phyloP scores from a whole-genome alignment of 2,113 vertebrate genomes.

The Psammodynastes pulverulentus region DNA sequence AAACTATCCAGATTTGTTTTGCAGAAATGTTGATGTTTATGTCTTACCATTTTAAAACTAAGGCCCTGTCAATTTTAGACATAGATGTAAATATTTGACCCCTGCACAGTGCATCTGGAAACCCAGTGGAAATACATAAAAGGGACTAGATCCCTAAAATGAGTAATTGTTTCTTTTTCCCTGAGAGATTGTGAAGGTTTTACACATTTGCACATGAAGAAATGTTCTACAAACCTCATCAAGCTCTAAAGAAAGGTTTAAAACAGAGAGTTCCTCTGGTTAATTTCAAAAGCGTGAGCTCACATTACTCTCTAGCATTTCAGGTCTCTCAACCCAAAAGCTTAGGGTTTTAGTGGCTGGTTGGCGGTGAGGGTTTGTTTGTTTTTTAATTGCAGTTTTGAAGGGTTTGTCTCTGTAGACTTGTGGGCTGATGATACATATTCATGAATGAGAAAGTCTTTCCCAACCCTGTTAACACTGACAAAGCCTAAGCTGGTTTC shows the following conservation, averaged over 20 bases:
- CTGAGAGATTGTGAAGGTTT: not conserved
- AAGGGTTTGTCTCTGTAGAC: constrained; percentile 61
- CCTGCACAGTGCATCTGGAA: not conserved
- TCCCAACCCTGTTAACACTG: constrained; percentile 59
- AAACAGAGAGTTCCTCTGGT: constrained; percentile 37
- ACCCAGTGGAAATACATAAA: not conserved
- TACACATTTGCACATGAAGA: constrained; percentile 27
- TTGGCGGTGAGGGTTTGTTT: constrained; percentile 8
- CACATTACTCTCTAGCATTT: constrained; percentile 53
- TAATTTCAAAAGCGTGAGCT: constrained; percentile 34
- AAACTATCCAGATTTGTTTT: not conserved
- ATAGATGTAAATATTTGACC: not conserved
- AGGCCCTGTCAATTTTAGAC: rapidly evolving
- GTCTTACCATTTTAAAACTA: rapidly evolving
- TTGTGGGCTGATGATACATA: constrained; percentile 69
- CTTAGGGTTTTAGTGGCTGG: constrained; percentile 42
- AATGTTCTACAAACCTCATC: constrained; percentile 38
- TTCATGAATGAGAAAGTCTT: constrained; percentile 72
- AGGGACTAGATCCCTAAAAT: not conserved
- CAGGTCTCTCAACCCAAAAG: not conserved
- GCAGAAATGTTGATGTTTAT: not conserved
- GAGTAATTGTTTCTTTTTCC: not conserved
- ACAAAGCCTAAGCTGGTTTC: constrained; percentile 78
- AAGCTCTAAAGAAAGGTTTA: constrained; percentile 46
- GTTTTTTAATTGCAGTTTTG: constrained; percentile 52